Evolutionary conservation across 2,797 vertebrate species (phyloP).

Genomic region (Pseudochirops cupreus): DNA sequence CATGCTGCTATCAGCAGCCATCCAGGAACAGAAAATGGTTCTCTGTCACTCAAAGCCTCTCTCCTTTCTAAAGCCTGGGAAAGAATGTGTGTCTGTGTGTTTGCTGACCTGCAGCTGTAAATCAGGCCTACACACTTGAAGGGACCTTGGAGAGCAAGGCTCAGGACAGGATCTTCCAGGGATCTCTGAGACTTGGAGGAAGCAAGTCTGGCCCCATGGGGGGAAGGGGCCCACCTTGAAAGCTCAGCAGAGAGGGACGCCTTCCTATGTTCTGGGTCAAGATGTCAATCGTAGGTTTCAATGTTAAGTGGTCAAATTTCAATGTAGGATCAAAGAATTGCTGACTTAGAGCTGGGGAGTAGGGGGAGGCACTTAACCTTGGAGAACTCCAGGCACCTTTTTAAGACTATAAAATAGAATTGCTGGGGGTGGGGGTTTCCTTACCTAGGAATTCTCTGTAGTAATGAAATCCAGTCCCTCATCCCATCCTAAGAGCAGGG

Average conservation of each 20-base stretch:
- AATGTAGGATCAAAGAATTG: background rate
- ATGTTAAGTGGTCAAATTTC: background rate
- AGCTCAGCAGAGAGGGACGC: background rate
- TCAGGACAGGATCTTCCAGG: background rate
- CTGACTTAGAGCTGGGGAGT: background rate
- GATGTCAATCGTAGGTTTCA: background rate
- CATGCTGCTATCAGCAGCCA: background rate
- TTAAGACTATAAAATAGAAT: background rate
- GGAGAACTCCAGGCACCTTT: background rate
- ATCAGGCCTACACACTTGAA: background rate
- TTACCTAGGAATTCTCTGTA: background rate
- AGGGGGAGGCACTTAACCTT: background rate
- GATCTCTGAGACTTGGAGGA: background rate
- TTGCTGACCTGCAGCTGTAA: constrained; percentile 10
- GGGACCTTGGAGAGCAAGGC: background rate
- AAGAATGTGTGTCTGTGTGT: constrained; percentile 7
- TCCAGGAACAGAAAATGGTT: background rate
- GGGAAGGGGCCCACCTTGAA: background rate
- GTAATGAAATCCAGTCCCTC: background rate
- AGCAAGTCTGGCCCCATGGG: background rate
- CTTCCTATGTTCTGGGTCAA: background rate
- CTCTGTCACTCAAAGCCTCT: background rate
- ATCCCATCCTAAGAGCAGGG: background rate
- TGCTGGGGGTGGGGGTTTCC: background rate
- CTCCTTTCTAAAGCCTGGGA: background rate